Percentiles rank a stretch among this genome's conserved stretches.
Evolutionary conservation across 2,888 invertebrate genomes (phyloP).

Genomic region (Andrena marginata): DNA sequence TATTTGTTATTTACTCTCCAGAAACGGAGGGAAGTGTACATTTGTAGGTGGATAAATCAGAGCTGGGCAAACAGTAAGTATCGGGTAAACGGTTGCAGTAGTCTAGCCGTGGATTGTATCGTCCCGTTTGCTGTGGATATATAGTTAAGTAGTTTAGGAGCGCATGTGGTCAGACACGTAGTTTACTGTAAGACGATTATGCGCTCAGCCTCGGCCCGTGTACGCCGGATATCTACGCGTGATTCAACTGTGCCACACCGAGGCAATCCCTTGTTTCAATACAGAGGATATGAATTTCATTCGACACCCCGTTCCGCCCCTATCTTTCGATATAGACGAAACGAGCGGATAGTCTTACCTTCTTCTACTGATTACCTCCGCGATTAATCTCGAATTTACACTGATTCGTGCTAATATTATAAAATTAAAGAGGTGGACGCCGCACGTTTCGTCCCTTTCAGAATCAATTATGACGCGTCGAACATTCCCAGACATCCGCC

Average conservation of each 20-base stretch:
- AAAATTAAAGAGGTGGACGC: too few relatives aligned
- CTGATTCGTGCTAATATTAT: too few relatives aligned
- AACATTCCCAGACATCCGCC: background rate
- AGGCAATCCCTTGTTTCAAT: conserved; percentile 8
- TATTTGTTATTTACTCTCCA: background rate
- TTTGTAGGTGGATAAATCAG: background rate
- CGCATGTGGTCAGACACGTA: conserved; percentile 25
- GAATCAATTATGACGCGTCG: background rate
- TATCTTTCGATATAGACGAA: background rate
- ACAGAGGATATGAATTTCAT: conserved; percentile 14
- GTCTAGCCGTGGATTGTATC: conserved; percentile 1
- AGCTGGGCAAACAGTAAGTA: background rate
- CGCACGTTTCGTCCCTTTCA: too few relatives aligned
- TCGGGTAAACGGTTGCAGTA: background rate
- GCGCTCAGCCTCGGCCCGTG: background rate
- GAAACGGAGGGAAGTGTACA: background rate
- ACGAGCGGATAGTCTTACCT: too few relatives aligned
- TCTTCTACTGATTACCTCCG: too few relatives aligned
- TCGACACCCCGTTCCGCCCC: background rate
- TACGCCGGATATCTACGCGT: conserved; percentile 1
- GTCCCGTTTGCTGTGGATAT: conserved; percentile 11
- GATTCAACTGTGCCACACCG: background rate
- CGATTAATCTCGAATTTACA: too few relatives aligned
- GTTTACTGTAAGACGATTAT: conserved; percentile 50
- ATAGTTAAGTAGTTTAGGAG: conserved; percentile 51